Conservation (phyloP, 2,888 invertebrate genomes). For the Oegoconia quadripuncta region DNA sequence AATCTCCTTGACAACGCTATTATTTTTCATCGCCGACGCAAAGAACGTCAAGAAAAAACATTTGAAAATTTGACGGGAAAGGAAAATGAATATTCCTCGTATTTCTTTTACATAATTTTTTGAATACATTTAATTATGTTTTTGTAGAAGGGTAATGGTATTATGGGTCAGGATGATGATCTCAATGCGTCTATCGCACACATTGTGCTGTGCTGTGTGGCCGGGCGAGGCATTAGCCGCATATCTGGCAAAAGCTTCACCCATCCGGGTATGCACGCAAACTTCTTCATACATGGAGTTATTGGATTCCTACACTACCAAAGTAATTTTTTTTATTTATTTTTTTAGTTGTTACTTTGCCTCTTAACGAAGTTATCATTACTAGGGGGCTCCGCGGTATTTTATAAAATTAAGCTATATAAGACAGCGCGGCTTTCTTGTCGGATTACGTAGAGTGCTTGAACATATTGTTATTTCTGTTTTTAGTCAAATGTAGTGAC, state of each 20-base stretch:
- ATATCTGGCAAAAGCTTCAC: slow-evolving; percentile 38
- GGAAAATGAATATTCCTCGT: neutral
- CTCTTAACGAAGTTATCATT: neutral
- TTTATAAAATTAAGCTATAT: no score
- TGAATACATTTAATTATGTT: neutral
- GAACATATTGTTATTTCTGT: no score
- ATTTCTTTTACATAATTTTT: neutral
- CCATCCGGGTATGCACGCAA: slow-evolving; percentile 62
- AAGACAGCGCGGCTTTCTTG: no score
- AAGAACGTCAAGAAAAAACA: no score
- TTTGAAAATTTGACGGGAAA: no score
- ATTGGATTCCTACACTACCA: slow-evolving; percentile 56
- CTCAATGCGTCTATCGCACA: slow-evolving; percentile 53
- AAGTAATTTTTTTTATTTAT: slow-evolving; percentile 32
- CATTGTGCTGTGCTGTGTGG: slow-evolving; percentile 50
- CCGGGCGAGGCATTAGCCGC: slow-evolving; percentile 42
- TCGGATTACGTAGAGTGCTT: no score
- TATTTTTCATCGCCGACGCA: no score
- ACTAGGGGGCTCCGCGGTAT: no score
- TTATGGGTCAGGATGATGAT: slow-evolving; percentile 49
- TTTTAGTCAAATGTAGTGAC: no score
- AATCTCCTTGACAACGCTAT: no score
- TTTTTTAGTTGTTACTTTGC: neutral
- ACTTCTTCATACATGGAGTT: slow-evolving; percentile 60
- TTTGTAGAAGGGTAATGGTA: slow-evolving; percentile 12